Conservation (phyloP, 2,113 vertebrate species). For the Lepidiolamprologus cunningtoni region DNA sequence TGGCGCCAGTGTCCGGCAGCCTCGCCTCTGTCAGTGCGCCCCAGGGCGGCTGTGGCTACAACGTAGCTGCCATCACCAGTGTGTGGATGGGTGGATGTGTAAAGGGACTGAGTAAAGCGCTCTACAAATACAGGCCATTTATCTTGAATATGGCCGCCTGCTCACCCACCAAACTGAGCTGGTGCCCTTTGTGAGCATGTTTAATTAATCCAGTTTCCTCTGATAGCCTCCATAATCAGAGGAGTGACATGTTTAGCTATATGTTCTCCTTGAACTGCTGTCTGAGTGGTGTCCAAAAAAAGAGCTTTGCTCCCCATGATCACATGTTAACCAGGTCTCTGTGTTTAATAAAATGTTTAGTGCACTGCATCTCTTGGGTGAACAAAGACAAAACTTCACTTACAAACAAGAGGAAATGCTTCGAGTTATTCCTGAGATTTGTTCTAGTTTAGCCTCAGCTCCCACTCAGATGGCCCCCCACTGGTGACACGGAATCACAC, state of each 20-base stretch:
- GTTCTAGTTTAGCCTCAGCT: not conserved
- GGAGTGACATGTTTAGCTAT: not conserved
- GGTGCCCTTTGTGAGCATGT: not conserved
- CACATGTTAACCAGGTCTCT: not conserved
- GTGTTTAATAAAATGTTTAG: not conserved
- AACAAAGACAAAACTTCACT: fast-evolving
- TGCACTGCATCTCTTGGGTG: not conserved
- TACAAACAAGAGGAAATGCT: not conserved
- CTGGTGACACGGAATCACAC: not conserved
- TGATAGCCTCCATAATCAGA: not conserved
- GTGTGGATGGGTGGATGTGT: fast-evolving
- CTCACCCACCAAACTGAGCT: not conserved
- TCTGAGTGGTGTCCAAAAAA: not conserved
- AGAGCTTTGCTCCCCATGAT: not conserved
- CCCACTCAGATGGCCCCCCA: not conserved
- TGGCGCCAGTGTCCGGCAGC: fast-evolving
- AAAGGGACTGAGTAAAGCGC: fast-evolving
- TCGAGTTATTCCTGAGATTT: not conserved
- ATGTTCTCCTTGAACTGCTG: fast-evolving
- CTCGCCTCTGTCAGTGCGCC: not conserved
- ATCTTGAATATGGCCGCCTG: not conserved
- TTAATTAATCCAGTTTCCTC: not conserved
- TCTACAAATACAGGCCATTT: not conserved
- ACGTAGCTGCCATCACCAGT: not conserved
- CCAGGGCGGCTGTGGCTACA: fast-evolving